phyloP scores from a whole-genome alignment of 1,140 invertebrate genomes.

The Penaeus vannamei region DNA sequence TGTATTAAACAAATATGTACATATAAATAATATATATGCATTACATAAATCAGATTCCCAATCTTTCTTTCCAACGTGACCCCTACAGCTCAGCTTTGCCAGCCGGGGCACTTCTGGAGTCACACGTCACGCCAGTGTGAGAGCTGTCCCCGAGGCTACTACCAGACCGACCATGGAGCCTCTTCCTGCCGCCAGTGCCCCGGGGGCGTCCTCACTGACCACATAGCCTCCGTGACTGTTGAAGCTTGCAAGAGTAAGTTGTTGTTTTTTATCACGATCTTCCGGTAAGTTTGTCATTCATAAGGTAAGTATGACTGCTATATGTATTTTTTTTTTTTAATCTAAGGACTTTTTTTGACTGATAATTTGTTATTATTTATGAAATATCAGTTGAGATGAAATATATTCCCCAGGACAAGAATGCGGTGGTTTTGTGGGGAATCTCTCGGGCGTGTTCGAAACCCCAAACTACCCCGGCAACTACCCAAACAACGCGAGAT shows the following conservation, averaged over 20 bases:
- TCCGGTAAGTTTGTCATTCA: not conserved
- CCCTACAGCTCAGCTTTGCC: constrained; percentile 21
- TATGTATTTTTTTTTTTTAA: not conserved
- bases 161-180: constrained; percentile 19
- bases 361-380: not conserved
- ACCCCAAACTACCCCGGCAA: constrained; percentile 54
- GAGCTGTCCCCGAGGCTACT: constrained; percentile 27
- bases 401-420: constrained; percentile 4
- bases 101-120: constrained; percentile 31
- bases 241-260: constrained; percentile 50
- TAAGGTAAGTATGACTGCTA: not conserved
- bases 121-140: not conserved
- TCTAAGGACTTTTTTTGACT: not conserved
- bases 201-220: constrained; percentile 34
- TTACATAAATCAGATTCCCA: not conserved
- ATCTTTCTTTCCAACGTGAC: not conserved
- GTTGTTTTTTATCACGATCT: not conserved
- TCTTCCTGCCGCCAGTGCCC: constrained; percentile 45
- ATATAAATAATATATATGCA: no score
- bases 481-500: constrained; percentile 47
- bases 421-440: constrained; percentile 44
- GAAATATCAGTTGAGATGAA: not conserved
- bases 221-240: constrained; percentile 17
- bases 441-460: constrained; percentile 47
- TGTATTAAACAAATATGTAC: no score